These are phyloP conservation scores for Temnothorax longispinosus DNA, from an alignment of 1,140 invertebrate species.

Conservation along the genomic window DNA sequence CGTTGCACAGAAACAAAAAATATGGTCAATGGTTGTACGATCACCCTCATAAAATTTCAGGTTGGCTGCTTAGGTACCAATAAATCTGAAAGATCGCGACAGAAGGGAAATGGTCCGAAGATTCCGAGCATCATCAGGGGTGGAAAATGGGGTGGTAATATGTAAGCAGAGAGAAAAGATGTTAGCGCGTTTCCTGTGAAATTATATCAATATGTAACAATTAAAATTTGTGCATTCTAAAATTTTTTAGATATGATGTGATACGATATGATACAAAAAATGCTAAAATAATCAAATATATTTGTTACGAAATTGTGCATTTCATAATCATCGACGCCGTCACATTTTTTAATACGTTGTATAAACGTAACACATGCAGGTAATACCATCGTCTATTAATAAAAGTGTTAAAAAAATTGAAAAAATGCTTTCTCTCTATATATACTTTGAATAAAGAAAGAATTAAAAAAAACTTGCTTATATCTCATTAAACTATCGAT, in stretches of 20 bases:
- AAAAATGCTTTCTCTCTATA: not conserved
- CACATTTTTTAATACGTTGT: not conserved
- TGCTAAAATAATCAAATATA: not conserved
- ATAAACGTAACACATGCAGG: not conserved
- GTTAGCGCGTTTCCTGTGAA: slow-evolving; percentile 20
- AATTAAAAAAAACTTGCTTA: slow-evolving; percentile 7
- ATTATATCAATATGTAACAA: slow-evolving; percentile 26
- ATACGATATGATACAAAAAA: not conserved
- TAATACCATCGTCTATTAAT: slow-evolving; percentile 16
- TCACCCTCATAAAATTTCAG: slow-evolving; percentile 30
- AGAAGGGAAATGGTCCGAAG: slow-evolving; percentile 44
- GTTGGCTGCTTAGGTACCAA: not conserved
- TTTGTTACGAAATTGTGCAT: slow-evolving; percentile 1
- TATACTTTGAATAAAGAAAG: not conserved
- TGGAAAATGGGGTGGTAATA: slow-evolving; percentile 41
- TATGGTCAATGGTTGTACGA: slow-evolving; percentile 40
- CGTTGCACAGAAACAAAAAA: slow-evolving; percentile 24
- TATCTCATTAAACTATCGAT: slow-evolving; percentile 47
- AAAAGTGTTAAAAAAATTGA: slow-evolving; percentile 1
- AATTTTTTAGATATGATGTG: not conserved
- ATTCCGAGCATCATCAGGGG: slow-evolving; percentile 56
- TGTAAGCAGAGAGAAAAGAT: not conserved
- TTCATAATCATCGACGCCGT: not conserved
- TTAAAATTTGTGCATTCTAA: not conserved
- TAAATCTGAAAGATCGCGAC: slow-evolving; percentile 60